A percentile compares a stretch with the other conserved stretches of the same genome.
These are phyloP conservation scores for Clarias macrocephalus DNA, from an alignment of 2,113 vertebrate species.

Conservation along the genomic window DNA sequence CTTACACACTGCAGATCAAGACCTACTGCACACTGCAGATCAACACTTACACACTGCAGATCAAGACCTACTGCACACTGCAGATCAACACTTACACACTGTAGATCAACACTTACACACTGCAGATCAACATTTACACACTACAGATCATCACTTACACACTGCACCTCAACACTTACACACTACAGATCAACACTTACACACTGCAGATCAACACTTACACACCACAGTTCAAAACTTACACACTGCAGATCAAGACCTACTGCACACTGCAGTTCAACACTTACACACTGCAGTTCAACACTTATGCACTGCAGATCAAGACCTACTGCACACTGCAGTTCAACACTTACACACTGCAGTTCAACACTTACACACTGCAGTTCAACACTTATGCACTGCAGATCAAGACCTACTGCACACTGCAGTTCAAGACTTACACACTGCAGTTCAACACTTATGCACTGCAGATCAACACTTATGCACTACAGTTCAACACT, in stretches of 20 bases:
- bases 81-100: neutral
- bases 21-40: neutral
- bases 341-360: neutral
- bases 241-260: neutral
- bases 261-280: neutral
- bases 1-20: neutral
- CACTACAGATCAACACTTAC: neutral
- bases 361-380: neutral
- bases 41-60: neutral
- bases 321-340: neutral
- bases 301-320: neutral
- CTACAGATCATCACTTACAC: neutral
- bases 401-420: neutral
- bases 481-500: neutral
- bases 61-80: neutral
- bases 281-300: neutral
- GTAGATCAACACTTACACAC: neutral
- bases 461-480: neutral
- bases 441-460: neutral
- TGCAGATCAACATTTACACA: neutral
- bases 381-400: neutral
- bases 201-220: neutral
- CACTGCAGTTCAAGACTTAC: neutral
- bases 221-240: neutral
- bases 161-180: neutral